phyloP scores from a whole-genome alignment of 2,888 invertebrate species.

The Oscheius onirici region DNA sequence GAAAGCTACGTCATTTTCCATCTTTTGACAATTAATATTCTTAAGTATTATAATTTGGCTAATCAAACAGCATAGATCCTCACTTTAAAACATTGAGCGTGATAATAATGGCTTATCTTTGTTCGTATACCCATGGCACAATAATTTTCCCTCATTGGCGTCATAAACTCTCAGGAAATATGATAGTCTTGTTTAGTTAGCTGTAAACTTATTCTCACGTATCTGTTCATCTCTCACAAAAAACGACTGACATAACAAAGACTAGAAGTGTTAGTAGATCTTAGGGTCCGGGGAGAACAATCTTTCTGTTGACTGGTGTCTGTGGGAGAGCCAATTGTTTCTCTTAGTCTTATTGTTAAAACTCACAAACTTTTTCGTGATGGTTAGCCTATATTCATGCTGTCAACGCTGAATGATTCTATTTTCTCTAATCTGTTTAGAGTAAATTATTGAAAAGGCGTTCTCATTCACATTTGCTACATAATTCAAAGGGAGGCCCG shows the following conservation, averaged over 20 bases:
- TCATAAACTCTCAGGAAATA: no score
- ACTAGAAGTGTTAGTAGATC: background rate
- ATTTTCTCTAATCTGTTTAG: background rate
- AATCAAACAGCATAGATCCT: no score
- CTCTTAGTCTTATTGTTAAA: background rate
- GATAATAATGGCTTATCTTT: no score
- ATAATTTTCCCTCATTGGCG: no score
- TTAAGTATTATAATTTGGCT: no score
- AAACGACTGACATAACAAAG: no score
- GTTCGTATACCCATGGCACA: no score
- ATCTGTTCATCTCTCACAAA: no score
- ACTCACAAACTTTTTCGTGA: background rate
- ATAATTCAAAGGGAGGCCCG: constrained; percentile 2
- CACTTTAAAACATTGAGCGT: no score
- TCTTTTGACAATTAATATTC: no score
- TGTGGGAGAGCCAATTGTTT: background rate
- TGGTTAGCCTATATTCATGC: background rate
- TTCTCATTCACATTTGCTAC: constrained; percentile 7
- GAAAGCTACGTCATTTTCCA: constrained; percentile 5
- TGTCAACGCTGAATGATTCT: background rate
- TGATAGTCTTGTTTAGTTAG: no score
- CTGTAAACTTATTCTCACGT: no score
- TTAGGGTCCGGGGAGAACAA: background rate
- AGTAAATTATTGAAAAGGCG: background rate
- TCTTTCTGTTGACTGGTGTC: background rate